phyloP scores from a whole-genome alignment of 92 coral and sea anemone species.

The Actinostola sp. region DNA sequence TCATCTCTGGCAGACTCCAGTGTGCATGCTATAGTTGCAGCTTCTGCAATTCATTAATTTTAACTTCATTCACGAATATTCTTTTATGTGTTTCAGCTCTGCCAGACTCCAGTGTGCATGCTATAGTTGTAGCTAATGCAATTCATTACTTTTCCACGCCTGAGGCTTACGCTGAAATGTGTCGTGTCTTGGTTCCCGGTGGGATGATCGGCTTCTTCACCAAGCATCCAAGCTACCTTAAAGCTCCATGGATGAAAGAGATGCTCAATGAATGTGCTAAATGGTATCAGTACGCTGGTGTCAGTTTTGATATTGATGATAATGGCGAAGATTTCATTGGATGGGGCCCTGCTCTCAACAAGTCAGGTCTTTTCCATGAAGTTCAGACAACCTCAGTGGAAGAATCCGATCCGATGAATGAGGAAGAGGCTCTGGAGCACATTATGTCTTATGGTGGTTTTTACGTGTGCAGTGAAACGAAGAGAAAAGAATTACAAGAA shows the following conservation, averaged over 20 bases:
- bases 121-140: too few relatives aligned
- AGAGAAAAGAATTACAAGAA: not conserved
- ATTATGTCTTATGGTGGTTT: conserved; percentile 13
- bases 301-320: not conserved
- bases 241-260: not conserved
- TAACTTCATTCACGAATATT: too few relatives aligned
- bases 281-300: conserved; percentile 7
- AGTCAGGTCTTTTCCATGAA: not conserved
- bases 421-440: not conserved
- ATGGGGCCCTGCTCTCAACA: not conserved
- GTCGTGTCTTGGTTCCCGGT: not conserved
- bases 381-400: not conserved
- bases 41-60: too few relatives aligned
- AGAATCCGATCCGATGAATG: not conserved
- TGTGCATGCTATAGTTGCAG: too few relatives aligned
- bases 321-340: conserved; percentile 7
- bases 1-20: too few relatives aligned
- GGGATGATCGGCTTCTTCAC: conserved; percentile 5
- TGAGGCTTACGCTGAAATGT: conserved; percentile 9
- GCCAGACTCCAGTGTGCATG: too few relatives aligned
- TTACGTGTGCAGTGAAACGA: not conserved
- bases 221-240: not conserved
- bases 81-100: too few relatives aligned
- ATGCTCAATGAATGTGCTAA: not conserved
- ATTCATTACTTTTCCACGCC: conserved; percentile 3